Evolutionary conservation across 2,797 vertebrate genomes (phyloP).

Genomic region (Ataeniobius toweri): DNA sequence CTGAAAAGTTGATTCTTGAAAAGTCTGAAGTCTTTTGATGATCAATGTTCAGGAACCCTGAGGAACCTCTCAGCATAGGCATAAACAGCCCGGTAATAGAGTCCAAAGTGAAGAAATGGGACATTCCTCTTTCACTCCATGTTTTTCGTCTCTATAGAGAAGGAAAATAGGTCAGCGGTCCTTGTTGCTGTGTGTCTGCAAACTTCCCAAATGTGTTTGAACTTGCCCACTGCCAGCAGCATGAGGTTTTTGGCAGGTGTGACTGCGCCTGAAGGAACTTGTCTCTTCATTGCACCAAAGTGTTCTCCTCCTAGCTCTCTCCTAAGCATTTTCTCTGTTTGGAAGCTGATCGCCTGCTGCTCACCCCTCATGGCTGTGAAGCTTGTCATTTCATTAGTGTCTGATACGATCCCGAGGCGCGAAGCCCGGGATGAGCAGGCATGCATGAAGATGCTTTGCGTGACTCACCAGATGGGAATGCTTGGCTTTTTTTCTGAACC

Average conservation of each 20-base stretch:
- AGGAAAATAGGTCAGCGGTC: conserved; percentile 28
- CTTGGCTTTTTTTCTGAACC: conserved; percentile 59
- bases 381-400: conserved; percentile 37
- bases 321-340: conserved; percentile 7
- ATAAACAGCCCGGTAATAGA: too few species aligned
- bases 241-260: conserved; percentile 20
- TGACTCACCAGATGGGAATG: conserved; percentile 70
- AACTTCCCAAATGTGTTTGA: conserved; percentile 50
- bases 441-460: conserved; percentile 54
- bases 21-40: not conserved
- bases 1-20: not conserved
- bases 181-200: conserved; percentile 12
- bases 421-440: conserved; percentile 47
- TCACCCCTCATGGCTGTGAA: conserved; percentile 17
- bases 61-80: too few species aligned
- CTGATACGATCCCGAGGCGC: conserved; percentile 39
- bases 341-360: conserved; percentile 3
- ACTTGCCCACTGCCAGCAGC: conserved; percentile 47
- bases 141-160: not conserved
- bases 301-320: conserved; percentile 19
- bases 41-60: too few species aligned
- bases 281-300: conserved; percentile 34
- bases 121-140: conserved; percentile 20
- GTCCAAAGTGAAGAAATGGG: not conserved
- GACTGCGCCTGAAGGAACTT: conserved; percentile 32